Evolutionary conservation across 2,113 vertebrate species (phyloP), one percentile per base, ranked within the genome.

Genomic region (Hassar affinis): DNA sequence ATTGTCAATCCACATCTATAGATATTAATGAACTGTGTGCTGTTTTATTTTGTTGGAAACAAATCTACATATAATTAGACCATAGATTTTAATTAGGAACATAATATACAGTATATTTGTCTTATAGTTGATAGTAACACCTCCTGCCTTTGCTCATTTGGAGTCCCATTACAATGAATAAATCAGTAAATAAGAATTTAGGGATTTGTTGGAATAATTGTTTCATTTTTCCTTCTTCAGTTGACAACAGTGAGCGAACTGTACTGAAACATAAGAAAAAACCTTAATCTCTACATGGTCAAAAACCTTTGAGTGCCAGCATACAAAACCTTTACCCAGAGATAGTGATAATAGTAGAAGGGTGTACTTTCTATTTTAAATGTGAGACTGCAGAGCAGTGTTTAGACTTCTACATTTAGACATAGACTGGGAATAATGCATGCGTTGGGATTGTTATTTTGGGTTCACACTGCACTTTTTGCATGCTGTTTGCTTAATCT

Each of bases 311-410:
- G 15, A 17, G 12, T 7, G 61, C 5, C 30, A 35, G 15, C 2
- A 15, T 66, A 35, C 66, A 14, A n/a, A n/a, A 72, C 69, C 12
- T 47, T 72, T 47, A 49, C 45, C 14, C 25, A 72, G 38, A 71
- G 68, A 25, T 45, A 71, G 12, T 27, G 42, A 42, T 49, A 17
- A 72, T 5, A 47, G 6, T 45, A 49, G 42, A 6, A 25, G 38
- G 20, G 35, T 45, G 68, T 72, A 42, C 33, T 71, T 71, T 72
- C 25, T 47, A 72, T 49, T 72, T 49, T 47, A 27, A 72, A 72
- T 6, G 42, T 47, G 0, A 47, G 38, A 71, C 20, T n/a, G 68
- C 11, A 38, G 35, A 69, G 66, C 45, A 49, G 45, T 49, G 11
- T 27, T 27, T 15, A 8, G 22, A 72, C 42, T 72, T 27, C 45